A percentile compares a stretch with the other conserved stretches of the same genome.
Evolutionary conservation across 2,113 vertebrate species (phyloP).

Genomic region (Bos javanicus): DNA sequence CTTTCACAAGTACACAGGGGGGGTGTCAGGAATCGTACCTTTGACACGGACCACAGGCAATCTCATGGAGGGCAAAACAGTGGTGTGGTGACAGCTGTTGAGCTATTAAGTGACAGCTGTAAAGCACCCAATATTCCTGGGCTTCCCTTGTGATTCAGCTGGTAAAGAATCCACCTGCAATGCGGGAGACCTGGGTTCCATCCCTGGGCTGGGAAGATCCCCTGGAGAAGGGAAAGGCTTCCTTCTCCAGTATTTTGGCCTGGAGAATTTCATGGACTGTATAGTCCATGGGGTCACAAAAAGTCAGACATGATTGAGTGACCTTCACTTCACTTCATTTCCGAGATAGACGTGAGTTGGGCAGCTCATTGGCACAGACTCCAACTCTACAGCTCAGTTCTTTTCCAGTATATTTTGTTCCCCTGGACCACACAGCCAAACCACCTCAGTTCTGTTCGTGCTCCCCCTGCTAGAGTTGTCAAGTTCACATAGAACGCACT

Average conservation of each 20-base stretch:
- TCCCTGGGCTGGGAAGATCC: not conserved
- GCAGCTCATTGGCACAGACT: not conserved
- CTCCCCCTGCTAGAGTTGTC: not conserved
- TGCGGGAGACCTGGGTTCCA: not conserved
- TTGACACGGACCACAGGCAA: not conserved
- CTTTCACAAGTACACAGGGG: not conserved
- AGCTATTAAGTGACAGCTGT: not conserved
- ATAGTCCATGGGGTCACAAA: not conserved
- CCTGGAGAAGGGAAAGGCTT: not conserved
- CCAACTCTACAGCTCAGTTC: not conserved
- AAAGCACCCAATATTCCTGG: not conserved
- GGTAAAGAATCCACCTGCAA: not conserved
- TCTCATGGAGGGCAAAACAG: not conserved
- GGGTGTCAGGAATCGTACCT: not conserved
- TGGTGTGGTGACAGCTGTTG: too few relatives aligned
- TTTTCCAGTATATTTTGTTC: not conserved
- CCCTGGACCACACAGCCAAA: not conserved
- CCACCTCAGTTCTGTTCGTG: not conserved
- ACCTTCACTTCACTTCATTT: not conserved
- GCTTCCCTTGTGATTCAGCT: not conserved
- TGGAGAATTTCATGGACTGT: not conserved
- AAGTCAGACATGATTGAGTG: not conserved
- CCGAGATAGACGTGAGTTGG: not conserved
- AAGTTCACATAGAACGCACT: conserved; percentile 45
- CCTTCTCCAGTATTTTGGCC: not conserved